A percentile compares a stretch with the other conserved stretches of the same genome.
Evolutionary conservation across 2,888 invertebrate genomes (phyloP).

Genomic region (Cotesia congregata): DNA sequence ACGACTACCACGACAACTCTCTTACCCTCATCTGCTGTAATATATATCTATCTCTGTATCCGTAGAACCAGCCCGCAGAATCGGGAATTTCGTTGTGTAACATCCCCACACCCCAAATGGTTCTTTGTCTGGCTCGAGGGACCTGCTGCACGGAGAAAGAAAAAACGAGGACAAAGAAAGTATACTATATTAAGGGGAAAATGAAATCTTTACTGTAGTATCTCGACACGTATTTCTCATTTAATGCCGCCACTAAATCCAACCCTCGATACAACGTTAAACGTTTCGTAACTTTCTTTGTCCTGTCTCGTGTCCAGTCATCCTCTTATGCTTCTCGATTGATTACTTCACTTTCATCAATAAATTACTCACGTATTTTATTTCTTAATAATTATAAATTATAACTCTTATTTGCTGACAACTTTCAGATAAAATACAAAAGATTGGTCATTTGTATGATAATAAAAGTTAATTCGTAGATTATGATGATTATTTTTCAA

Average conservation of each 20-base stretch:
- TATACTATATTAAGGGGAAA: slow-evolving; percentile 5
- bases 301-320: slow-evolving; percentile 28
- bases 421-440: too few relatives aligned
- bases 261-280: background rate
- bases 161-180: slow-evolving; percentile 32
- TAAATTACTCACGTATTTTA: slow-evolving; percentile 25
- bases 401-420: too few relatives aligned
- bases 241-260: slow-evolving; percentile 28
- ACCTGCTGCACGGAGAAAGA: background rate
- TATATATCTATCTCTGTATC: slow-evolving; percentile 6
- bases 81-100: slow-evolving; percentile 29
- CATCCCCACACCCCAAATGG: slow-evolving; percentile 21
- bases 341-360: slow-evolving; percentile 35
- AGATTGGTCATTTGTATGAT: too few relatives aligned
- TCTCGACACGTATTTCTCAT: slow-evolving; percentile 42
- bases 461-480: too few relatives aligned
- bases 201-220: slow-evolving; percentile 38
- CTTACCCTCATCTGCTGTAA: slow-evolving; percentile 26
- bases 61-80: background rate
- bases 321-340: slow-evolving; percentile 24
- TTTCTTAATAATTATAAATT: background rate
- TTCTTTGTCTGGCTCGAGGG: background rate
- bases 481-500: too few relatives aligned
- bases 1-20: slow-evolving; percentile 15
- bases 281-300: slow-evolving; percentile 40